These are phyloP conservation scores for Doris montereyensis DNA, from an alignment of 2,888 invertebrate species.

Conservation along the genomic window DNA sequence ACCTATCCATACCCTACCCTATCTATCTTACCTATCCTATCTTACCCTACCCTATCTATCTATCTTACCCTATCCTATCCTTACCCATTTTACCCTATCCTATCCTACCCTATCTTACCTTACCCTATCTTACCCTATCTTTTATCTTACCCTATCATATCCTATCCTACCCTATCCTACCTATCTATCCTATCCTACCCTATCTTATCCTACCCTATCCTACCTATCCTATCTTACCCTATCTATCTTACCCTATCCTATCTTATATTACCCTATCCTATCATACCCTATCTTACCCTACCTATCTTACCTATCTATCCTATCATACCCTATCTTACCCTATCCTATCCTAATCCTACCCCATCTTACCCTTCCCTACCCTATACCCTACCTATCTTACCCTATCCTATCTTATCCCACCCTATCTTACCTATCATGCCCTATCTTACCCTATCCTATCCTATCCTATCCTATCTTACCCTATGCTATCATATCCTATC, in stretches of 20 bases:
- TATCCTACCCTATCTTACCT: constrained; percentile 18
- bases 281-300: constrained; percentile 21
- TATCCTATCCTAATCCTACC: constrained; percentile 15
- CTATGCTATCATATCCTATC: not conserved
- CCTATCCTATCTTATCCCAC: not conserved
- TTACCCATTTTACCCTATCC: not conserved
- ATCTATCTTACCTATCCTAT: constrained; percentile 20
- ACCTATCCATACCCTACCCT: not conserved
- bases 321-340: not conserved
- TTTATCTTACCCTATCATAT: not conserved
- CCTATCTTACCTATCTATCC: not conserved
- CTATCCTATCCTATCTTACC: not conserved
- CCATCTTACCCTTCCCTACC: constrained; percentile 16
- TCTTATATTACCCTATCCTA: constrained; percentile 5
- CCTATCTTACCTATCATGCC: not conserved
- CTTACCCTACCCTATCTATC: not conserved
- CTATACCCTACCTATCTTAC: not conserved
- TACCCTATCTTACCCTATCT: not conserved
- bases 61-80: constrained; percentile 3
- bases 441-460: constrained; percentile 8
- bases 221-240: constrained; percentile 8
- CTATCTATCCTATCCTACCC: not conserved
- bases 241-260: not conserved
- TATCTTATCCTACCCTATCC: not conserved
- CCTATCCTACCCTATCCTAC: constrained; percentile 5